Conservation (phyloP, 2,888 invertebrate genomes). For the Erpobdella octoculata region DNA sequence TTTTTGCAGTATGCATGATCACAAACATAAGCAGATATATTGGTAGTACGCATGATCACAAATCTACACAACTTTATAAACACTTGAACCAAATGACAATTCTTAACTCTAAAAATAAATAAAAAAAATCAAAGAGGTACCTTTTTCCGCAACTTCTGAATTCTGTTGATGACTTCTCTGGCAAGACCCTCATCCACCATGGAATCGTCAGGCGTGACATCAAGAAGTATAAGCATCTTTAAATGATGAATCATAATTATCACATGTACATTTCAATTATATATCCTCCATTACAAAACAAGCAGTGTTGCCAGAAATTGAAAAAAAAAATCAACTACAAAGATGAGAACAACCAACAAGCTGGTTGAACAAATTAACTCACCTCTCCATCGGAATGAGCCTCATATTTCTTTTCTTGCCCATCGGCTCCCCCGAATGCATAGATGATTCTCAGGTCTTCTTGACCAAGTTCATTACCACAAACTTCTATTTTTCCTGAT, state of each 20-base stretch:
- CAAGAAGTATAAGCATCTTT: constrained; percentile 70
- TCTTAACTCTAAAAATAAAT: not conserved
- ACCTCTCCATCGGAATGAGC: constrained; percentile 78
- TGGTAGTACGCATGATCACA: too few species aligned
- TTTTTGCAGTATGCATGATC: not conserved
- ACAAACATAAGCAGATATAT: not conserved
- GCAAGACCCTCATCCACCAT: constrained; percentile 90
- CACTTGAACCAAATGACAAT: too few species aligned
- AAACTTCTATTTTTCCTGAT: constrained; percentile 65
- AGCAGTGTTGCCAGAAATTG: not conserved
- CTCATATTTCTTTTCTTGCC: constrained; percentile 60
- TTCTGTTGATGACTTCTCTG: constrained; percentile 86
- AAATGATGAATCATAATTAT: not conserved
- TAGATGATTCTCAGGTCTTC: constrained; percentile 62
- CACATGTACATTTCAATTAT: not conserved
- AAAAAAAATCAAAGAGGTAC: constrained; percentile 41
- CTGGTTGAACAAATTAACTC: too few species aligned
- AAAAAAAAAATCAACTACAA: not conserved
- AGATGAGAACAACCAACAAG: too few species aligned
- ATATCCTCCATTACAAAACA: not conserved
- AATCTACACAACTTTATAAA: too few species aligned
- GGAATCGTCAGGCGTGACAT: constrained; percentile 77
- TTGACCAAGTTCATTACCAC: constrained; percentile 63
- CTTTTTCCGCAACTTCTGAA: constrained; percentile 91
- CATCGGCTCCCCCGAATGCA: constrained; percentile 58